Percentiles rank a stretch among this genome's conserved stretches.
phyloP scores from a whole-genome alignment of 1,140 invertebrate genomes.

The Lanistes nyassanus region DNA sequence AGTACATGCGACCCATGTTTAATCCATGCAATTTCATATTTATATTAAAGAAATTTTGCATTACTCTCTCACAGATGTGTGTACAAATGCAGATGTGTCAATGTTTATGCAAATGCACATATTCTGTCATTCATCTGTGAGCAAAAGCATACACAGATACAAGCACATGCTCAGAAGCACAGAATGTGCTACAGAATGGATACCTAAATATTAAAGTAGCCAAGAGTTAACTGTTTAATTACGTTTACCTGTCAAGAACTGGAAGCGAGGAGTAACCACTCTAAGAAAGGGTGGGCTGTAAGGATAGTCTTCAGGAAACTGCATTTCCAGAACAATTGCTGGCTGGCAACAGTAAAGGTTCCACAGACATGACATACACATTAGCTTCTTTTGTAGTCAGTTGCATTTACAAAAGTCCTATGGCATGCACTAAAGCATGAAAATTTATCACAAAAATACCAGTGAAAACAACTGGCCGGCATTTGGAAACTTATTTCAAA shows the following conservation, averaged over 20 bases:
- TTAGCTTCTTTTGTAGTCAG: too few species aligned
- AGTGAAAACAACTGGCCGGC: neutral
- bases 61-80: too few species aligned
- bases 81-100: too few species aligned
- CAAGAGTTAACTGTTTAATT: neutral
- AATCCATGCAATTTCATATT: too few species aligned
- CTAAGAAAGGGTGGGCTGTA: constrained; percentile 61
- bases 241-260: constrained; percentile 57
- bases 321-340: constrained; percentile 59
- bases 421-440: too few species aligned
- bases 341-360: constrained; percentile 44
- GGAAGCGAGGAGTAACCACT: constrained; percentile 56
- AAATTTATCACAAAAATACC: neutral
- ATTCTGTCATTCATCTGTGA: too few species aligned
- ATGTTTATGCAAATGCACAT: too few species aligned
- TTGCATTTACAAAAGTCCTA: too few species aligned
- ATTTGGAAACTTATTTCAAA: neutral
- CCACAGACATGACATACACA: too few species aligned
- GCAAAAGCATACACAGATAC: neutral
- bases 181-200: neutral
- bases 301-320: constrained; percentile 59
- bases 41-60: too few species aligned
- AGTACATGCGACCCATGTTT: too few species aligned
- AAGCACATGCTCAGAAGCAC: neutral
- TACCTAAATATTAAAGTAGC: neutral